phyloP scores from a whole-genome alignment of 2,888 invertebrate species.

The Vesta saturnalis region DNA sequence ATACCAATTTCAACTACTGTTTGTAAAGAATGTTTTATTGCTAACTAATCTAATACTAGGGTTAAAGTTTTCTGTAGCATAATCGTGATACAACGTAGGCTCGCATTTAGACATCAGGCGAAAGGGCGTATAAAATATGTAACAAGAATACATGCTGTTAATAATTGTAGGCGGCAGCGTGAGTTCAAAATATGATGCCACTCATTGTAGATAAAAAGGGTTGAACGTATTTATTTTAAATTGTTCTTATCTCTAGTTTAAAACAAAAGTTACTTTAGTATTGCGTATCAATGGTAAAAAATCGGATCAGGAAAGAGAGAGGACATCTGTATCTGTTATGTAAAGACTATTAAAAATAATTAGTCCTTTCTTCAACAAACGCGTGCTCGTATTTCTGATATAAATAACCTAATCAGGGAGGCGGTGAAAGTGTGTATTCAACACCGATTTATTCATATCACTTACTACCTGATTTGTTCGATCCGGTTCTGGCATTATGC shows the following conservation, averaged over 20 bases:
- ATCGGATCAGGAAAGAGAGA: slow-evolving; percentile 31
- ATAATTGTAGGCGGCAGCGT: slow-evolving; percentile 31
- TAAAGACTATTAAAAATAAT: slow-evolving; percentile 59
- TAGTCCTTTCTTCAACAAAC: slow-evolving; percentile 57
- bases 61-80: no score
- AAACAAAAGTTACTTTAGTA: no score
- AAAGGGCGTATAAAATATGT: slow-evolving; percentile 38
- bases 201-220: slow-evolving; percentile 24
- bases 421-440: slow-evolving; percentile 49
- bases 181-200: slow-evolving; percentile 19
- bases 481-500: slow-evolving; percentile 27
- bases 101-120: slow-evolving; percentile 26
- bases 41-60: background rate
- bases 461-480: slow-evolving; percentile 30
- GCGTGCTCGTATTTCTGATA: slow-evolving; percentile 56
- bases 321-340: slow-evolving; percentile 47
- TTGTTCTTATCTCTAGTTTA: no score
- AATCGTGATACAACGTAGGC: slow-evolving; percentile 22
- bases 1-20: slow-evolving; percentile 1
- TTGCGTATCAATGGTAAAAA: slow-evolving; percentile 16
- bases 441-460: slow-evolving; percentile 44
- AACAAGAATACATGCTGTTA: slow-evolving; percentile 28
- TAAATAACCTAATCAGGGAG: slow-evolving; percentile 54
- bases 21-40: no score
- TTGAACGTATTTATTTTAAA: no score